Conservation (phyloP, 2,113 vertebrate genomes). For the Romanogobio albipinnatus region DNA sequence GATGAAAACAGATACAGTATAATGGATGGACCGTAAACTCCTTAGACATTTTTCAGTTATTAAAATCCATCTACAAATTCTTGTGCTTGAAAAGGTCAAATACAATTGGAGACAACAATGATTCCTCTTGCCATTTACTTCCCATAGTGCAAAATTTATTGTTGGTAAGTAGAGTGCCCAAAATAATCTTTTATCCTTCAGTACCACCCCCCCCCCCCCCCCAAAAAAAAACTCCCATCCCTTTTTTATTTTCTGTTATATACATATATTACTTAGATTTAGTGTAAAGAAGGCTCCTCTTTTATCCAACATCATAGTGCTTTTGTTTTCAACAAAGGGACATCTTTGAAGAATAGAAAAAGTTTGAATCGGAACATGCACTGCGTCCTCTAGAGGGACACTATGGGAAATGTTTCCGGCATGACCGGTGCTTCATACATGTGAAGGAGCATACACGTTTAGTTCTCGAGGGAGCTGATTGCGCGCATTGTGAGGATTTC, state of each 20-base stretch:
- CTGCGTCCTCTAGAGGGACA: too few species aligned
- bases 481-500: too few species aligned
- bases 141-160: conserved; percentile 89
- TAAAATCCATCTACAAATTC: conserved; percentile 74
- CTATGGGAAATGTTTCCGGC: too few species aligned
- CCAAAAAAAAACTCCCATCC: too few species aligned
- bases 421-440: too few species aligned
- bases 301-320: conserved; percentile 86
- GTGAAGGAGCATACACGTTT: too few species aligned
- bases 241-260: conserved; percentile 76
- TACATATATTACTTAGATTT: conserved; percentile 83
- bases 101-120: conserved; percentile 72
- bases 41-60: conserved; percentile 64
- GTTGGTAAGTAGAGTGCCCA: conserved; percentile 82
- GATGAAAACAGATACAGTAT: conserved; percentile 58
- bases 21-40: conserved; percentile 73
- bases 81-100: conserved; percentile 72
- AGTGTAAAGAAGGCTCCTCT: conserved; percentile 81
- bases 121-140: conserved; percentile 77
- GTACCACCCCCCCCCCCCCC: conserved; percentile 22
- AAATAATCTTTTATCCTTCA: conserved; percentile 72
- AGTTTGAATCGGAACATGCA: conserved; percentile 25
- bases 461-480: too few species aligned
- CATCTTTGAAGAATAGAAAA: conserved; percentile 74
- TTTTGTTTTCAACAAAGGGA: conserved; percentile 83